Evolutionary conservation across 2,888 invertebrate genomes (phyloP).

Genomic region (Netelia inedita): DNA sequence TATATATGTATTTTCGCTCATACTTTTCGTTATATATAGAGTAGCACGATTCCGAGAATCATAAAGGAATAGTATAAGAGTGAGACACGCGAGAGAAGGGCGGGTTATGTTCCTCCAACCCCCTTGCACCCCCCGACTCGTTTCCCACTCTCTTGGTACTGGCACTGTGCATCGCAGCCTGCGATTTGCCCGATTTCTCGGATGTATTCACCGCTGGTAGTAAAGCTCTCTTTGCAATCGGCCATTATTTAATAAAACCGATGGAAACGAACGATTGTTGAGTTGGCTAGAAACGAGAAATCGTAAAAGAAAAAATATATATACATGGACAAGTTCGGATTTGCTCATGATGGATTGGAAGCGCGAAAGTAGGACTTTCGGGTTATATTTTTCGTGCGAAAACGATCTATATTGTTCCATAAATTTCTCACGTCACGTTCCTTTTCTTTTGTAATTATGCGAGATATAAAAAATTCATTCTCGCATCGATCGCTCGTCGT

Average conservation of each 20-base stretch:
- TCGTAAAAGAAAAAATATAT: constrained; percentile 22
- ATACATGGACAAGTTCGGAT: neutral
- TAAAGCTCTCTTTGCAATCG: constrained; percentile 32
- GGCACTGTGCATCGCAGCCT: constrained; percentile 12
- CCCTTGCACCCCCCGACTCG: constrained; percentile 26
- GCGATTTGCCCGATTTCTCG: constrained; percentile 46
- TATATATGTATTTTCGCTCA: constrained; percentile 30
- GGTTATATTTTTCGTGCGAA: neutral
- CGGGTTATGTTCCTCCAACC: constrained; percentile 45
- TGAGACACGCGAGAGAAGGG: constrained; percentile 70
- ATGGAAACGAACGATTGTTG: constrained; percentile 35
- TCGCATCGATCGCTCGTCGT: neutral
- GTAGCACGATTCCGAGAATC: constrained; percentile 59
- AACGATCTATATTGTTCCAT: neutral
- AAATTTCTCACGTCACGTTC: neutral
- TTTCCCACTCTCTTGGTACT: neutral
- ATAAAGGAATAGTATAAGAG: constrained; percentile 62
- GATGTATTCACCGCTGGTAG: constrained; percentile 9
- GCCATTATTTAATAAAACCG: constrained; percentile 38
- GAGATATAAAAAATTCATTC: no score
- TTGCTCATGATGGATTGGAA: neutral
- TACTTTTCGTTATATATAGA: constrained; percentile 37
- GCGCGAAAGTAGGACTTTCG: neutral
- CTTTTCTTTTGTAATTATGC: neutral
- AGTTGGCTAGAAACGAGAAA: constrained; percentile 5